Base-by-base conservation (phyloP, 2,797 vertebrate genomes). In the Peromyscus aztecus region DNA sequence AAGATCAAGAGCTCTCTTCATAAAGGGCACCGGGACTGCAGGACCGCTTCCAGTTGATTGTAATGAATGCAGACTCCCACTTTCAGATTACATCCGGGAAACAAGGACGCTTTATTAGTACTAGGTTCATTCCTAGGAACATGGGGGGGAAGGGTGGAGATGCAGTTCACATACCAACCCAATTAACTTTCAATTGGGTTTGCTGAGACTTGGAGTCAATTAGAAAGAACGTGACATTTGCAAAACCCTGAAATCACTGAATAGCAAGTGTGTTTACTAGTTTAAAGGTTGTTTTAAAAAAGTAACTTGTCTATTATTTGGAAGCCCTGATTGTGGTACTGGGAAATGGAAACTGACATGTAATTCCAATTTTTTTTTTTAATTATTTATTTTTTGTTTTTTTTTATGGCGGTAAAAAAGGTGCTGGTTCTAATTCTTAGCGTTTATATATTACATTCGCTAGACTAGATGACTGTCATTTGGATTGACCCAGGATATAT, bases 151-250 rank as follows among this genome's bases (percentile, higher is more conserved):
- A 73, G 71, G 86, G 75, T 71, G 6, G 90, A 65, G 92, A 77
- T 90, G 94, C 76, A 94, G 91, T 80, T 95, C 95, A 97, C 97
- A 98, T 95, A 95, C 97, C 83, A 95, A 97, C 71, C 73, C 89
- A 98, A 97, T 98, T 97, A 97, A 97, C 92, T 97, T 96, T 95
- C 97, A 93, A 80, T 92, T 96, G 95, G 86, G 55, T 96, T 97
- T 96, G 92, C 93, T 49, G 92, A 97, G 97, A 94, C 77, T 89
- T 77, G 84, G 89, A 97, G 84, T 96, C 92, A 97, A 97, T 97
- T 97, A 97, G 89, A 96, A 96, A 94, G 94, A 95, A 96, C 13
- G 14, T 96, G 95, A 96, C 95, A 96, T 97, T 95, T 97, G 94
- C 89, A 85, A 97, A 97, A 96, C 69, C 97, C 96, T 65, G 71